Base-by-base conservation (phyloP, 2,888 invertebrate genomes). In the Platynereis dumerilii region DNA sequence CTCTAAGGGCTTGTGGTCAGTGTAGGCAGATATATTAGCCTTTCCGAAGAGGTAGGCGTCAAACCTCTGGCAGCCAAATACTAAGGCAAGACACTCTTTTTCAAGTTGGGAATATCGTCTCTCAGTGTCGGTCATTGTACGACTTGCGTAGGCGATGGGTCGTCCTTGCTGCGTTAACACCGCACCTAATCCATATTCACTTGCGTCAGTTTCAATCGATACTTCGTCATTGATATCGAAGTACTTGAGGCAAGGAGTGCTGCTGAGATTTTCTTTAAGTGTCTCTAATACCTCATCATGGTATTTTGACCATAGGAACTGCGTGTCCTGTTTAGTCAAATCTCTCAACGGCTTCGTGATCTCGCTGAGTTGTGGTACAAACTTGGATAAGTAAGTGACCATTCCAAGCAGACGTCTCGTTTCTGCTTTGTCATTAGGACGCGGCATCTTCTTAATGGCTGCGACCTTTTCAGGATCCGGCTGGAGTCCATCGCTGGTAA, bases 381-480 rank as follows among this genome's bases (percentile, higher is more conserved):
- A 70, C 26, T 59, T 60, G 2, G 64, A 22, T 15, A 71, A 63
- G 39, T 70, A 69, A 27, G 67, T 70, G 1, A 68, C 57, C 44
- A 66, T 65, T 20, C 72, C 70, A 10, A 68, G 60, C 29, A 67
- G 63, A 12, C 68, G 22, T 34, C 34, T 34, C 12, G 34, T 5
- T 34, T 34, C 12, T 34, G 34, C 34, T 34, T 34, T 34, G 34
- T 34, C 34, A 7, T 12, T 34, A 7, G 34, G 34, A 34, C 5
- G 34, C 34, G 5, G 34, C 34, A 34, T 34, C 7, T 34, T 5
- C 12, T 12, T 34, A 34, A 34, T 34, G 5, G 34, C 34, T 34
- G 34, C 34, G 7, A 34, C 34, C 12, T 34, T 34, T 34, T 5
- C 34, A 7, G 34, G 34, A 34, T 34, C 34, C 12, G 34, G 34